These are phyloP conservation scores for Dryobotodes eremita DNA, from an alignment of 2,888 invertebrate genomes.

Conservation along the genomic window DNA sequence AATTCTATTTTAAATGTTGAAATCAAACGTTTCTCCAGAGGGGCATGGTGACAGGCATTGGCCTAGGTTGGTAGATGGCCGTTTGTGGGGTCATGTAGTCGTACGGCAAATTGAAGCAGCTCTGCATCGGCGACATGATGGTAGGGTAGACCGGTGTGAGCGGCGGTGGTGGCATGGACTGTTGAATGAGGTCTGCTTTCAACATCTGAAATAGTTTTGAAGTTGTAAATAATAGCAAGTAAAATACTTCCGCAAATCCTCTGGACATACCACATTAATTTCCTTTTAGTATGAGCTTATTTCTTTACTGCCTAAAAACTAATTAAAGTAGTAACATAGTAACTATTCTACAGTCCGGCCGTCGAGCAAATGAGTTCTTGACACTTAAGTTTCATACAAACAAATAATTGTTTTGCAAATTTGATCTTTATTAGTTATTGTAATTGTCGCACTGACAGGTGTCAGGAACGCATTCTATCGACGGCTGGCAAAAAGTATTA, in stretches of 20 bases:
- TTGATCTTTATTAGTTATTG: no score
- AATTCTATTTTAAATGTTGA: conserved; percentile 1
- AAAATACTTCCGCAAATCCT: not conserved
- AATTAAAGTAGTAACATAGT: no score
- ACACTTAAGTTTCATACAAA: no score
- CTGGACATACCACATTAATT: not conserved
- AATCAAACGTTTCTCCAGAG: conserved; percentile 78
- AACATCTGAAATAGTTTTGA: conserved; percentile 74
- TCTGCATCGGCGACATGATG: conserved; percentile 72
- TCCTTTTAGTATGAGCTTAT: not conserved
- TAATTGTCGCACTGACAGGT: no score
- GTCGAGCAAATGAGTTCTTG: no score
- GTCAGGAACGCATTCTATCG: no score
- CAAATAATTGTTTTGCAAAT: no score
- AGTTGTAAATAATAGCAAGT: not conserved
- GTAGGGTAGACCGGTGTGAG: conserved; percentile 74
- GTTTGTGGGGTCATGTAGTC: conserved; percentile 72
- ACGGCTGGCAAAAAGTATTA: not conserved
- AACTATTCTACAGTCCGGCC: no score
- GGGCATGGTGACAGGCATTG: conserved; percentile 72
- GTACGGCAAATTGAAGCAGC: conserved; percentile 75
- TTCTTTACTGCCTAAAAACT: no score
- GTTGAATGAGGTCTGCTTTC: conserved; percentile 75
- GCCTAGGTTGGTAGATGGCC: conserved; percentile 71
- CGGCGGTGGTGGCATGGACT: conserved; percentile 70